phyloP scores from a whole-genome alignment of 2,888 invertebrate genomes.

The Cosmia pyralina region DNA sequence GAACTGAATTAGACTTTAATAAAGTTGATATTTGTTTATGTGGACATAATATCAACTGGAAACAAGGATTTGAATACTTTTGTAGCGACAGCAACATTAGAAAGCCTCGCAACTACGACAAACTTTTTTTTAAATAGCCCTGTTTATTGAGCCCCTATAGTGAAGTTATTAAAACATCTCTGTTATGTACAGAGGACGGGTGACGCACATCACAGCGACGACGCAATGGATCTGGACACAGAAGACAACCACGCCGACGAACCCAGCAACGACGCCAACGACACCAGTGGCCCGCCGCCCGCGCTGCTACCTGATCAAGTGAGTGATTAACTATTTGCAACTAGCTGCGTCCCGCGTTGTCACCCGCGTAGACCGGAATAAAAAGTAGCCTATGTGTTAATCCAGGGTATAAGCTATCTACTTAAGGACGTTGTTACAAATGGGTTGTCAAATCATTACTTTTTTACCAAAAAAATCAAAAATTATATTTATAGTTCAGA shows the following conservation, averaged over 20 bases:
- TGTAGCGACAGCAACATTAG: background rate
- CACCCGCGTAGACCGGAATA: too few species aligned
- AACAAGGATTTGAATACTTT: background rate
- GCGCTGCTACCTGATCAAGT: conserved; percentile 82
- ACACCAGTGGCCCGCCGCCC: conserved; percentile 58
- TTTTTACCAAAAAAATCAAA: too few species aligned
- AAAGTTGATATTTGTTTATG: too few species aligned
- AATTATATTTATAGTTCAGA: too few species aligned
- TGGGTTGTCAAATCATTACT: too few species aligned
- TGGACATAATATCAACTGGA: too few species aligned
- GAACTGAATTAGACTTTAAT: background rate
- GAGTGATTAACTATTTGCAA: background rate
- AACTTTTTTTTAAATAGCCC: background rate
- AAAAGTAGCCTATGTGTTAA: too few species aligned
- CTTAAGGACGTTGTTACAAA: too few species aligned
- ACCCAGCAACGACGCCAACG: conserved; percentile 55
- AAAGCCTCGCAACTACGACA: background rate
- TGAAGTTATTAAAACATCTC: background rate
- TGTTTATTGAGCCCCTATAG: background rate
- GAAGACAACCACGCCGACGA: conserved; percentile 80
- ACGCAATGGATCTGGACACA: conserved; percentile 95
- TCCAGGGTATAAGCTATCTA: too few species aligned
- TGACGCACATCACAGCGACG: conserved; percentile 86
- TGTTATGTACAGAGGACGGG: conserved; percentile 55
- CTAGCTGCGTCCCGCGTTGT: too few species aligned